Conservation (phyloP, 2,888 invertebrate genomes). For the Ischnura elegans region DNA sequence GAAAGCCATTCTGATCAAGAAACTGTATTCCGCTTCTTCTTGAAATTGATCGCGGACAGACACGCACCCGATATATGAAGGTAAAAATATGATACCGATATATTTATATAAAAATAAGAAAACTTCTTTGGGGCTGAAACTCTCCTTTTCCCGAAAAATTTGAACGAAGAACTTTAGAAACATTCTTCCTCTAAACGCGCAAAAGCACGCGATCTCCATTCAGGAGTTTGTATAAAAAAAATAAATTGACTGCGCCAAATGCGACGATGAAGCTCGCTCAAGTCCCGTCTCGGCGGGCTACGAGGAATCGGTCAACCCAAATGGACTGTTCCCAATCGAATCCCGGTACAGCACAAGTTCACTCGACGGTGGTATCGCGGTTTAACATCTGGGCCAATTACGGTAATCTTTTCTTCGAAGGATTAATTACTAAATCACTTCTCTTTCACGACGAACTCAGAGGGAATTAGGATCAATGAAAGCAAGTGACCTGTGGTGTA, state of each 20-base stretch:
- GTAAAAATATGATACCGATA: not conserved
- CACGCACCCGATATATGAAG: not conserved
- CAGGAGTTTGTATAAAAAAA: not conserved
- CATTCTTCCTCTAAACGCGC: not conserved
- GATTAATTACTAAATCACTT: too few relatives aligned
- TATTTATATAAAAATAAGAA: not conserved
- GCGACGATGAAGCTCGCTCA: not conserved
- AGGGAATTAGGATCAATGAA: too few relatives aligned
- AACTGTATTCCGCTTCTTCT: not conserved
- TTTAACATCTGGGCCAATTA: not conserved
- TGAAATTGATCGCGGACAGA: not conserved
- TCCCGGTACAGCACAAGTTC: too few relatives aligned
- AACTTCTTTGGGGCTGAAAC: not conserved
- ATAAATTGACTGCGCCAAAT: constrained; percentile 22
- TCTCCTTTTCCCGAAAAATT: not conserved
- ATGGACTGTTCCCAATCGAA: too few relatives aligned
- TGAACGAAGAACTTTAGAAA: not conserved
- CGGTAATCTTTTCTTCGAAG: not conserved
- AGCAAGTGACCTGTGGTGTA: too few relatives aligned
- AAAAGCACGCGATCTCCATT: constrained; percentile 21
- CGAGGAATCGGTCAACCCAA: too few relatives aligned
- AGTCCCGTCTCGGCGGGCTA: not conserved
- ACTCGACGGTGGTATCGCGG: not conserved
- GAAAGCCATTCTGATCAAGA: too few relatives aligned
- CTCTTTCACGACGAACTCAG: too few relatives aligned